Conservation (phyloP, 1,140 invertebrate species). For the Panonychus citri region DNA sequence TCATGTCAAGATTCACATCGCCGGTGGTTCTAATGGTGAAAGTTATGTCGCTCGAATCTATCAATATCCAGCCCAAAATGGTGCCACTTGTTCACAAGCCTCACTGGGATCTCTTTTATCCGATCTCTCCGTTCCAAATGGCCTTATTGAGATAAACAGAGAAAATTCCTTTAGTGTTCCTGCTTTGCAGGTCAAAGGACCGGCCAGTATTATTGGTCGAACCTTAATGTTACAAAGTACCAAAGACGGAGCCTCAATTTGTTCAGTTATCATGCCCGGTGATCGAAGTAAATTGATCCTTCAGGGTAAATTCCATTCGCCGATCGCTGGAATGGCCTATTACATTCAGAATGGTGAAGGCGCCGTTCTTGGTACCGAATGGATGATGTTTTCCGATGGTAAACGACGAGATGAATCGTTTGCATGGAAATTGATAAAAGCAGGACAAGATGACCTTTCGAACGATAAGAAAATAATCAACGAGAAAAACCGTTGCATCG, state of each 20-base stretch:
- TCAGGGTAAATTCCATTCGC: constrained; percentile 1
- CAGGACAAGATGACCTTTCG: background rate
- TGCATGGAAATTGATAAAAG: constrained; percentile 3
- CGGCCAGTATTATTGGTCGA: constrained; percentile 13
- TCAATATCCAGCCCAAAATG: background rate
- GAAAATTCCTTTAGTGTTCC: background rate
- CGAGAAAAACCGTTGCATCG: background rate
- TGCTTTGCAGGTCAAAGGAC: background rate
- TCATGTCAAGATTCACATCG: background rate
- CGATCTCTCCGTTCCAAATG: background rate
- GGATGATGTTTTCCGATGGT: constrained; percentile 2
- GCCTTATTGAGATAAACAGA: background rate
- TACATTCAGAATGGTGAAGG: constrained; percentile 2
- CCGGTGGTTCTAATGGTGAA: background rate
- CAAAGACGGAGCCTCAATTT: constrained; percentile 12
- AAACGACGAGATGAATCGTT: background rate
- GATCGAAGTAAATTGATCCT: background rate
- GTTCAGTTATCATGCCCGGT: constrained; percentile 14
- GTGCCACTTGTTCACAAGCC: background rate
- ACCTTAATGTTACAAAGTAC: constrained; percentile 13
- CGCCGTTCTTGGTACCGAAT: background rate
- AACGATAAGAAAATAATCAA: background rate
- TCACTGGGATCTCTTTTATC: background rate
- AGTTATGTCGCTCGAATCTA: background rate
- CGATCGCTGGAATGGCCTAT: constrained; percentile 6